Evolutionary conservation across 2,888 invertebrate genomes (phyloP), one percentile per base, ranked within the genome.

Genomic region (Caenorhabditis sp.): DNA sequence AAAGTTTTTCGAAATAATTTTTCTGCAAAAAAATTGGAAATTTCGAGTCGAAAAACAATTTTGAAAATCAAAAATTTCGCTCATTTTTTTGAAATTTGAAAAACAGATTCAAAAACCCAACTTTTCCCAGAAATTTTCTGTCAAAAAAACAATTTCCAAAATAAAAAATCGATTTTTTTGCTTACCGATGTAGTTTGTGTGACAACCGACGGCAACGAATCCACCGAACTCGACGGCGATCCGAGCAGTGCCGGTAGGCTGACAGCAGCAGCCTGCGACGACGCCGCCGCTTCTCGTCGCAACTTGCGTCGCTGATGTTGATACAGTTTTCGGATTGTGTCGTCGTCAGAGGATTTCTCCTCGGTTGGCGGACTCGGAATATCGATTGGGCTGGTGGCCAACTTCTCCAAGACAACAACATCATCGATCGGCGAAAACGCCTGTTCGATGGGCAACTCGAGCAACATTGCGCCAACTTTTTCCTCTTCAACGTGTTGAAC

Each of bases 401-500:
- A 19, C 4, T 5, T 24, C 23, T 54, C 1, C n/a, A 23, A n/a
- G 19, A 37, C 0, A 14, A 23, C 24, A 26, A 37, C 0, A 14
- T 43, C 14, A 43, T 43, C 43, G 12, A 66, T 24, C 6, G 74
- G 74, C 19, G 66, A 66, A 51, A 74, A 74, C 5, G 66, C 58
- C 24, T 74, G 66, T 31, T 69, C 74, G 10, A 66, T 58, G 0
- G 74, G 74, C 23, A 74, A 54, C 23, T 74, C 53, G 69, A 63
- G 37, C 0, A 69, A 69, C 19, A 69, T 49, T 26, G 69, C 31
- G 66, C 63, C 66, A 53, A 55, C 57, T 43, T 57, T 49, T 12
- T 73, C 65, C 21, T 51, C 36, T 27, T 73, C 65, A 50, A 70
- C 55, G 31, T 74, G 76, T 19, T 74, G 81, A 21, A 85, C 80